Conservation (phyloP, 35 echinoderm and acorn worm genomes). For the Chiridota heheva region DNA sequence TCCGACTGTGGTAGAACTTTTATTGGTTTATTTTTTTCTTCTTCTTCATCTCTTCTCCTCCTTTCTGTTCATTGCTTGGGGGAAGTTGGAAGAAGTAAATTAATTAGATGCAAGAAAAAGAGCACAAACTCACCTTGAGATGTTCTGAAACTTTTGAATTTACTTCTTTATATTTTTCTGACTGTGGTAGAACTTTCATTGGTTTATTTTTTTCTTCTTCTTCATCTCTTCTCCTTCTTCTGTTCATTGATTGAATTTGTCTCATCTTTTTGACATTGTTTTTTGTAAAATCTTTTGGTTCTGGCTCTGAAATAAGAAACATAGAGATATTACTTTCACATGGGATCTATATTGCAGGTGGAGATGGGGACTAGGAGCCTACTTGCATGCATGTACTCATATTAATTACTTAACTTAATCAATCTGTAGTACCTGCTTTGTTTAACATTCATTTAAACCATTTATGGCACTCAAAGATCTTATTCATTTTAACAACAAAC, state of each 20-base stretch:
- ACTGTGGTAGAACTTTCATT: conserved; percentile 93
- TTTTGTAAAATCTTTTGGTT: conserved; percentile 80
- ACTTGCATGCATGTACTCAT: too few relatives aligned
- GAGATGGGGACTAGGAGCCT: neutral
- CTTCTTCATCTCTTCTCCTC: conserved; percentile 61
- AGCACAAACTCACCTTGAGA: conserved; percentile 62
- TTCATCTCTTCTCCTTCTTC: conserved; percentile 71
- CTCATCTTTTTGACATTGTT: conserved; percentile 91
- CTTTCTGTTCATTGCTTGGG: conserved; percentile 20
- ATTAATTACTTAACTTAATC: too few relatives aligned
- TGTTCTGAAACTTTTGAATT: conserved; percentile 89
- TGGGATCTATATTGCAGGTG: neutral
- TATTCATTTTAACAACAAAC: too few relatives aligned
- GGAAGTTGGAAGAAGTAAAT: too few relatives aligned
- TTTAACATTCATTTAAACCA: too few relatives aligned
- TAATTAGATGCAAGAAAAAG: neutral
- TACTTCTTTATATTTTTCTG: conserved; percentile 91
- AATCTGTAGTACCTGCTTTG: too few relatives aligned
- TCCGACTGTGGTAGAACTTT: conserved; percentile 96
- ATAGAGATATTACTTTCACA: neutral
- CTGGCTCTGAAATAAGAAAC: conserved; percentile 62
- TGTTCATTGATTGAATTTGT: conserved; percentile 80
- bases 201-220: conserved; percentile 64
- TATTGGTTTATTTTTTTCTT: conserved; percentile 70
- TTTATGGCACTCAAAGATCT: too few relatives aligned